Conservation (phyloP, 2,113 vertebrate genomes). For the Stictonetta naevosa region DNA sequence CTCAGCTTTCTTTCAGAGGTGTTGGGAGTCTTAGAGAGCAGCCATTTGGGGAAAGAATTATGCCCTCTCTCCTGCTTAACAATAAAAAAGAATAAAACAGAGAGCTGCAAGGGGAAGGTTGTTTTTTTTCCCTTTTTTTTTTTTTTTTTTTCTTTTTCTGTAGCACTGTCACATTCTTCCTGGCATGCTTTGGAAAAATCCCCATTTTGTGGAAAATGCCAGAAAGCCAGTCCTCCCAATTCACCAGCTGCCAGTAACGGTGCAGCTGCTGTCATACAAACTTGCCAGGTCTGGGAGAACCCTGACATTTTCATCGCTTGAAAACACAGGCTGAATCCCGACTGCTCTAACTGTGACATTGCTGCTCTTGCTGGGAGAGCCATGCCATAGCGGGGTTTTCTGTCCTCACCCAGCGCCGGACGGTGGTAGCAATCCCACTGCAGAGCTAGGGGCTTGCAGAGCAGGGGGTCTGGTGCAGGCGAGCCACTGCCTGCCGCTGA, state of each 20-base stretch:
- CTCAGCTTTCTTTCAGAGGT: neutral
- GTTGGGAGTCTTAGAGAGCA: neutral
- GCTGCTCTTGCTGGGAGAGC: neutral
- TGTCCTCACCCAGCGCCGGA: neutral
- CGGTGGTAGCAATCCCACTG: neutral
- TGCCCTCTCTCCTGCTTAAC: neutral
- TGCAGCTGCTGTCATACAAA: neutral
- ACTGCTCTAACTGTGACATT: neutral
- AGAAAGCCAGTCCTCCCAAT: neutral
- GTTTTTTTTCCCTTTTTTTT: neutral
- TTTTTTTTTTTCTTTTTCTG: neutral
- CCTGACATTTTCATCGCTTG: slow-evolving; percentile 5
- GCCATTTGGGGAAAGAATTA: neutral
- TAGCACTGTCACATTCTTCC: neutral
- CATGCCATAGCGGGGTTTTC: neutral
- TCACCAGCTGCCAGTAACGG: neutral
- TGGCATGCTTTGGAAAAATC: neutral
- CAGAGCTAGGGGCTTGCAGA: neutral
- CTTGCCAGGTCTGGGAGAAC: neutral
- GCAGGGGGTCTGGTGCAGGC: neutral
- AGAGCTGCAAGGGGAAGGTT: neutral
- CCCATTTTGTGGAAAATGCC: neutral
- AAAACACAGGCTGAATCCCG: neutral
- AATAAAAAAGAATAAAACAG: neutral
- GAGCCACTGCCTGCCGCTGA: neutral